Conservation (phyloP, 2,888 invertebrate genomes). For the Tachystola acroxantha region DNA sequence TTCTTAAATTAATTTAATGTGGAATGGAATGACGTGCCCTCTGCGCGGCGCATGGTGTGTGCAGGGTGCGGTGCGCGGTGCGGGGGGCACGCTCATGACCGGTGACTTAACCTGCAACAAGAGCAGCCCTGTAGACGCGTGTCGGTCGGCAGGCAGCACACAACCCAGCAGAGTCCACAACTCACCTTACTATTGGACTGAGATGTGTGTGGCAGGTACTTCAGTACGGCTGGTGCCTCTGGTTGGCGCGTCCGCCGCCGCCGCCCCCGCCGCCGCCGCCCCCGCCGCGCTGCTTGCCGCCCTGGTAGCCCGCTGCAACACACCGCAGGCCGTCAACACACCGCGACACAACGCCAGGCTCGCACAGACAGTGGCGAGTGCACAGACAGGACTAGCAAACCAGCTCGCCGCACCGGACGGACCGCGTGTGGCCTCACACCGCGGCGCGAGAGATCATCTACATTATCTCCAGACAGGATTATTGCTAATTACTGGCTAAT, state of each 20-base stretch:
- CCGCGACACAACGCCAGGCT: too few species aligned
- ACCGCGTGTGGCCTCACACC: too few species aligned
- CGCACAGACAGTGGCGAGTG: too few species aligned
- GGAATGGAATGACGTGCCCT: constrained; percentile 76
- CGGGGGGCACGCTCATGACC: constrained; percentile 64
- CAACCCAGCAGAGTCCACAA: background rate
- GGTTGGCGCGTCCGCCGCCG: constrained; percentile 86
- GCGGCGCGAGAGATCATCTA: too few species aligned
- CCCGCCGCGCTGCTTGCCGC: constrained; percentile 90
- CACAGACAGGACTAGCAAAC: too few species aligned
- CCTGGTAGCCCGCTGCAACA: constrained; percentile 82
- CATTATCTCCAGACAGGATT: too few species aligned
- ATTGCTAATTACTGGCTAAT: too few species aligned
- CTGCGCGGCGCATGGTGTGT: constrained; percentile 51
- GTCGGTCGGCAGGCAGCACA: too few species aligned
- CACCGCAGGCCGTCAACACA: constrained; percentile 19
- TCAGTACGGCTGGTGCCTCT: constrained; percentile 94
- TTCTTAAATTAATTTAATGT: constrained; percentile 73
- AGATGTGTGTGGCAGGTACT: constrained; percentile 71
- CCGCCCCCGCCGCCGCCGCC: constrained; percentile 85
- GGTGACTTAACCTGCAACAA: constrained; percentile 74
- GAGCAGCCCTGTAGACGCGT: too few species aligned
- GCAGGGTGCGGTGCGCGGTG: constrained; percentile 12
- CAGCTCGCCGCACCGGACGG: too few species aligned
- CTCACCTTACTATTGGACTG: constrained; percentile 72